Evolutionary conservation across 2,113 vertebrate species (phyloP).

Genomic region (Circaetus gallicus): DNA sequence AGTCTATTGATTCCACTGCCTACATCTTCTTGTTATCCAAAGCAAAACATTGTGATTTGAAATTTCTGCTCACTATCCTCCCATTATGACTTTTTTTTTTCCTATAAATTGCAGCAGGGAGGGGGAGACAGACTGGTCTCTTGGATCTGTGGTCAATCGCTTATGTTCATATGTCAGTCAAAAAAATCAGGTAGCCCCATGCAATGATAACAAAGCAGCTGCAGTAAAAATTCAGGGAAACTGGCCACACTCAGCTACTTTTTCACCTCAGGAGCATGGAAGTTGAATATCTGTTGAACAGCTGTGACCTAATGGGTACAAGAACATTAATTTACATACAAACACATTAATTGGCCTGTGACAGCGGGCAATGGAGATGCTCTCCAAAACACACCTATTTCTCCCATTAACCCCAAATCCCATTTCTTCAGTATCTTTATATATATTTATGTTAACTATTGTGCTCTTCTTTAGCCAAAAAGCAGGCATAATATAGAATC

Average conservation of each 20-base stretch:
- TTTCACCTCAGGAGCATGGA: background rate
- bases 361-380: background rate
- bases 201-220: background rate
- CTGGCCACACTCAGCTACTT: background rate
- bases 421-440: background rate
- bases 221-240: background rate
- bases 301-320: background rate
- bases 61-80: background rate
- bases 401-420: background rate
- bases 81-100: accelerated
- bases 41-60: background rate
- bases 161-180: background rate
- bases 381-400: background rate
- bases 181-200: background rate
- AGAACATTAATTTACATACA: background rate
- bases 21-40: background rate
- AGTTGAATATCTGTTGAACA: background rate
- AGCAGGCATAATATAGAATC: background rate
- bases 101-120: background rate
- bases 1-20: background rate
- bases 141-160: accelerated
- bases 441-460: background rate
- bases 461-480: background rate
- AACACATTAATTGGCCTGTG: background rate
- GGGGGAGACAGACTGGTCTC: background rate